phyloP scores from a whole-genome alignment of 1,140 invertebrate genomes.

The Akabosia matsudoensis region DNA sequence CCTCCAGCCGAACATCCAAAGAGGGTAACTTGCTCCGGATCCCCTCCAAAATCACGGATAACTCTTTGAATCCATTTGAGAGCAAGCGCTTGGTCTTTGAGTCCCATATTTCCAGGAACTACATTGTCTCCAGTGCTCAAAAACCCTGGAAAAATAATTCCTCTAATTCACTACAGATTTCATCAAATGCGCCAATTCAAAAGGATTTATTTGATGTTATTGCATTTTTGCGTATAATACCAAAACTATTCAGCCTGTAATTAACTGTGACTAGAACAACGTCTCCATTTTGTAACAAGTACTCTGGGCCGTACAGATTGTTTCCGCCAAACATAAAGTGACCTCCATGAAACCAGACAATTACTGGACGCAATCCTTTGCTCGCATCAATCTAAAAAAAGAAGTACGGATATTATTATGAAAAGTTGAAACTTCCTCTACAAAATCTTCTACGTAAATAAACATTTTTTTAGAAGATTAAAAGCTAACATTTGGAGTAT shows the following conservation, averaged over 20 bases:
- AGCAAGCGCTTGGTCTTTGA: neutral
- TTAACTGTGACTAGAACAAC: constrained; percentile 26
- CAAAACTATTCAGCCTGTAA: constrained; percentile 6
- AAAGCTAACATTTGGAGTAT: constrained; percentile 7
- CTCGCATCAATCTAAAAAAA: neutral
- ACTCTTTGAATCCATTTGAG: constrained; percentile 3
- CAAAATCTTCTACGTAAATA: neutral
- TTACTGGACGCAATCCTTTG: neutral
- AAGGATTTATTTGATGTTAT: neutral
- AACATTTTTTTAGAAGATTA: neutral
- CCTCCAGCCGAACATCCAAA: neutral
- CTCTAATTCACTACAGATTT: too few species aligned
- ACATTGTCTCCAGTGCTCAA: neutral
- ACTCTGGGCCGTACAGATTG: constrained; percentile 16
- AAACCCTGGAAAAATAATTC: too few species aligned
- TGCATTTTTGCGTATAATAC: neutral
- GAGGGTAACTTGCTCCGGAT: constrained; percentile 35
- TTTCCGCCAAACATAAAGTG: constrained; percentile 24
- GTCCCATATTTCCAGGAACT: neutral
- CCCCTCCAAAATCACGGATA: constrained; percentile 51
- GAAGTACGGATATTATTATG: neutral
- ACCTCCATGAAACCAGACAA: constrained; percentile 20
- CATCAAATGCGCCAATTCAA: neutral
- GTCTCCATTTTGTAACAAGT: neutral
- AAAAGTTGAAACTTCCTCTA: too few species aligned